Evolutionary conservation across 2,888 invertebrate species (phyloP).

Genomic region (Orchestes rusci): DNA sequence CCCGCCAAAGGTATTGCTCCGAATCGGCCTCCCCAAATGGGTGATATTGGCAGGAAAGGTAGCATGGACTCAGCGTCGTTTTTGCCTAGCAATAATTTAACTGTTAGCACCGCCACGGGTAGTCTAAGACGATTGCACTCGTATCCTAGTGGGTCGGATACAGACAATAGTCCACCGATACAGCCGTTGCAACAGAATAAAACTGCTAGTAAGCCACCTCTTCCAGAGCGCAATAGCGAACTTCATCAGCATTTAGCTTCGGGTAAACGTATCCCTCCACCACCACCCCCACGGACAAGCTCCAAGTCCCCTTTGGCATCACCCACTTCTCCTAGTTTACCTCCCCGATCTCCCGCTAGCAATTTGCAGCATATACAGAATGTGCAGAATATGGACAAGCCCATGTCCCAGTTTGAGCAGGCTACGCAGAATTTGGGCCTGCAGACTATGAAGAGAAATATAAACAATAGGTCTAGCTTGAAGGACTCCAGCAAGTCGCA

Average conservation of each 20-base stretch:
- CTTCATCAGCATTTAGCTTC: conserved; percentile 60
- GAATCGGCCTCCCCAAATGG: conserved; percentile 44
- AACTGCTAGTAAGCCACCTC: conserved; percentile 64
- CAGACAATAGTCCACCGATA: conserved; percentile 69
- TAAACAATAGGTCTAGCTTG: conserved; percentile 39
- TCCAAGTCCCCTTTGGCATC: conserved; percentile 82
- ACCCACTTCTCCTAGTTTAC: conserved; percentile 66
- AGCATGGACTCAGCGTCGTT: conserved; percentile 49
- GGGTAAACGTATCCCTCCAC: conserved; percentile 74
- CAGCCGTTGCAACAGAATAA: conserved; percentile 50
- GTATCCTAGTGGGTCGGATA: conserved; percentile 80
- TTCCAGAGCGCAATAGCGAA: conserved; percentile 76
- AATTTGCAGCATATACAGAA: conserved; percentile 34
- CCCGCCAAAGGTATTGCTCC: conserved; percentile 39
- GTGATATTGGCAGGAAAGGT: conserved; percentile 50
- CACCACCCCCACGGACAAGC: conserved; percentile 87
- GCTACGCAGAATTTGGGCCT: conserved; percentile 44
- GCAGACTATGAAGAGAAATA: conserved; percentile 43
- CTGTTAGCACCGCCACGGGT: conserved; percentile 45
- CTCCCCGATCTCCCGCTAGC: conserved; percentile 49
- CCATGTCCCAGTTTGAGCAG: conserved; percentile 41
- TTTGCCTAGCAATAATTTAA: conserved; percentile 40
- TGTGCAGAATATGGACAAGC: conserved; percentile 41
- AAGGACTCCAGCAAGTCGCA: conserved; percentile 42
- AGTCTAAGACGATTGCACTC: conserved; percentile 71